These are phyloP conservation scores for Heliconius himera DNA, from an alignment of 1,140 invertebrate genomes.

Conservation along the genomic window DNA sequence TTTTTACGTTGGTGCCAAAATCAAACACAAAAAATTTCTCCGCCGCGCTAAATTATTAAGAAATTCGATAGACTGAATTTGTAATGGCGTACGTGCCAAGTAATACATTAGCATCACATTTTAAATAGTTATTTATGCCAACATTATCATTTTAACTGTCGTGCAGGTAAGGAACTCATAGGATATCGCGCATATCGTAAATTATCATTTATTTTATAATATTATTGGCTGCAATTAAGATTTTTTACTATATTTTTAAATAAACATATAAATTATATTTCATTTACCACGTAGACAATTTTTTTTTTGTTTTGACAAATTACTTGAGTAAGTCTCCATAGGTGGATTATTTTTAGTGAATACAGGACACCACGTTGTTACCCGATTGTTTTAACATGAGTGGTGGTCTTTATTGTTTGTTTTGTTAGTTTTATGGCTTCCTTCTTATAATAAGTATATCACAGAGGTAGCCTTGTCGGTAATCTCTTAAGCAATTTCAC, in stretches of 20 bases:
- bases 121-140: not conserved
- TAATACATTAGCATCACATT: conserved; percentile 1
- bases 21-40: conserved; percentile 4
- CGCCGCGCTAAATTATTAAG: conserved; percentile 35
- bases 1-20: not conserved
- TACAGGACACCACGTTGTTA: conserved; percentile 59
- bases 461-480: not conserved
- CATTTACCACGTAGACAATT: not conserved
- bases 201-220: not conserved
- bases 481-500: no score
- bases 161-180: not conserved
- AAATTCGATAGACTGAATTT: conserved; percentile 58
- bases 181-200: not conserved
- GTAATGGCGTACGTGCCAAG: conserved; percentile 31
- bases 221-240: not conserved
- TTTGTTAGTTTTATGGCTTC: conserved; percentile 67
- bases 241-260: not conserved
- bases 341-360: conserved; percentile 59
- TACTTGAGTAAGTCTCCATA: not conserved
- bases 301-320: not conserved
- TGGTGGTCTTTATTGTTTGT: conserved; percentile 71
- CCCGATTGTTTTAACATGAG: conserved; percentile 52
- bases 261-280: not conserved
- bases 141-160: not conserved
- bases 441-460: conserved; percentile 56